Percentiles rank a stretch among this genome's conserved stretches.
These are phyloP conservation scores for Rafetus swinhoei DNA, from an alignment of 2,113 vertebrate species.

Conservation along the genomic window DNA sequence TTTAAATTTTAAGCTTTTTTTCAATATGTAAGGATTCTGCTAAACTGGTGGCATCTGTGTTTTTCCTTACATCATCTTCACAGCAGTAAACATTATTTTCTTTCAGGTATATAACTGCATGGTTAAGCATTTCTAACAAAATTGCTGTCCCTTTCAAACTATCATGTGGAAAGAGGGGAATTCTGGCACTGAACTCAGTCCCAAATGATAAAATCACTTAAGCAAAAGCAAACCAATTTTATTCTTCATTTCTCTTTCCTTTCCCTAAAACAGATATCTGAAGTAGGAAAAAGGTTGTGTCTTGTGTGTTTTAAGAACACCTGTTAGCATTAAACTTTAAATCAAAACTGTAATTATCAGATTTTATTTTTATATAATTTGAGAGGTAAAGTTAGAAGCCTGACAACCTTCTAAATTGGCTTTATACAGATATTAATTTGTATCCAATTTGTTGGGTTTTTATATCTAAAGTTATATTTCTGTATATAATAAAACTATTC, in stretches of 20 bases:
- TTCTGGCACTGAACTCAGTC: background rate
- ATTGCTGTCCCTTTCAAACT: rapidly evolving
- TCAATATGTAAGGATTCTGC: rapidly evolving
- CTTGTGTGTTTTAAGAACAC: background rate
- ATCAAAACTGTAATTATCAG: constrained; percentile 74
- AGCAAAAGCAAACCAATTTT: background rate
- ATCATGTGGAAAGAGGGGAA: rapidly evolving
- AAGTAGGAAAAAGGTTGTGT: constrained; percentile 12
- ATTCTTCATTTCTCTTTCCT: rapidly evolving
- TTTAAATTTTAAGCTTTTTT: background rate
- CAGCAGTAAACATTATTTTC: background rate
- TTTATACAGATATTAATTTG: constrained; percentile 64
- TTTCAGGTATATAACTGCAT: background rate
- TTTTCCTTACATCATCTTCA: background rate
- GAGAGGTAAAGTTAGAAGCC: constrained; percentile 30
- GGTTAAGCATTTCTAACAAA: background rate
- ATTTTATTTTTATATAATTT: constrained; percentile 86
- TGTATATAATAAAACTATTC: constrained; percentile 74
- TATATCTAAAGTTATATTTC: constrained; percentile 81
- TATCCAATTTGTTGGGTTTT: constrained; percentile 66
- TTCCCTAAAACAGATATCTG: background rate
- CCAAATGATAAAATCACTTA: background rate
- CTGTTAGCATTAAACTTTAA: constrained; percentile 68
- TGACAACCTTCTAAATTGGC: constrained; percentile 50
- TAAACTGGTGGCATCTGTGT: rapidly evolving